Evolutionary conservation across 1,140 invertebrate species (phyloP).

Genomic region (Halictus rubicundus): DNA sequence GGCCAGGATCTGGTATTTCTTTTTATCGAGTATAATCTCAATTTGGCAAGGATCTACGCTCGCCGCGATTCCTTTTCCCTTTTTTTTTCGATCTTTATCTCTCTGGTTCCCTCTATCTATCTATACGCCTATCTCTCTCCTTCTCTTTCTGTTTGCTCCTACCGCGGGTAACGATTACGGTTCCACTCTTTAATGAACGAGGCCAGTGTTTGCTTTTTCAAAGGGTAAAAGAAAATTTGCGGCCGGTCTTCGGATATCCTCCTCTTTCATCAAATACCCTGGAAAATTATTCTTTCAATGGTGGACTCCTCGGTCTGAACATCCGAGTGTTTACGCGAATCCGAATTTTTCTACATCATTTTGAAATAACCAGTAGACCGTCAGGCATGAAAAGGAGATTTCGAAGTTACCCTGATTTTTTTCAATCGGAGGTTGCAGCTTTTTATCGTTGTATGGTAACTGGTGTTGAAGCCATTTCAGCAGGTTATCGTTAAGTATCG

Average conservation of each 20-base stretch:
- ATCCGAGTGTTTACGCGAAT: too few relatives aligned
- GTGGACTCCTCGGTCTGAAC: too few relatives aligned
- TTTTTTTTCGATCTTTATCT: background rate
- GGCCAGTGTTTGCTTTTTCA: background rate
- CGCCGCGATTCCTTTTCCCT: background rate
- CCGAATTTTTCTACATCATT: too few relatives aligned
- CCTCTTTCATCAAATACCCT: background rate
- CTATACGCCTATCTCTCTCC: background rate
- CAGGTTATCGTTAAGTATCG: too few relatives aligned
- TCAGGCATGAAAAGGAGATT: too few relatives aligned
- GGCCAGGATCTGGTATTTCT: background rate
- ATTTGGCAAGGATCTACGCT: conserved; percentile 47
- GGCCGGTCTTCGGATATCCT: background rate
- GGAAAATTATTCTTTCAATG: background rate
- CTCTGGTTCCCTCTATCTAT: background rate
- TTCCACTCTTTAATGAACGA: background rate
- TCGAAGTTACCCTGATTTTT: too few relatives aligned
- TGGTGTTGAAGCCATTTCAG: too few relatives aligned
- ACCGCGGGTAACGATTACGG: conserved; percentile 1
- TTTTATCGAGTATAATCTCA: conserved; percentile 45
- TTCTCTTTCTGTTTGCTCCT: background rate
- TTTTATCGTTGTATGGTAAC: too few relatives aligned
- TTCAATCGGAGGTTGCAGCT: too few relatives aligned
- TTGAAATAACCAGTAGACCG: too few relatives aligned
- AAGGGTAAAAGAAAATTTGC: background rate